A percentile compares a stretch with the other conserved stretches of the same genome.
phyloP scores from a whole-genome alignment of 2,797 vertebrate genomes.

The Pangasius larnaudii region DNA sequence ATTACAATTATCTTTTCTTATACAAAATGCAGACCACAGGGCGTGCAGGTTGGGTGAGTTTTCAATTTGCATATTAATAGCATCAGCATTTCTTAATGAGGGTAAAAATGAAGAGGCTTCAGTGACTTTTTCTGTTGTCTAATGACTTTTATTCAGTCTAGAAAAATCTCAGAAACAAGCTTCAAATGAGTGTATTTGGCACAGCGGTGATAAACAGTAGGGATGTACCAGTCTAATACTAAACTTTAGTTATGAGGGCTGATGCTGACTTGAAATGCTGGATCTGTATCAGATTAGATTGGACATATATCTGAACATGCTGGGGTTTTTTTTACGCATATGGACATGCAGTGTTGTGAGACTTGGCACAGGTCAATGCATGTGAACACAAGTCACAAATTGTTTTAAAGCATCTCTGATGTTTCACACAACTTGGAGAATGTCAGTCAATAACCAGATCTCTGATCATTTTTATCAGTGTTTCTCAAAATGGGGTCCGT shows the following conservation, averaged over 20 bases:
- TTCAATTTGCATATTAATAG: conserved; percentile 20
- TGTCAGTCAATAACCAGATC: not conserved
- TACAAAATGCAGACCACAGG: not conserved
- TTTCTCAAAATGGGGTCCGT: not conserved
- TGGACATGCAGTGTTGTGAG: not conserved
- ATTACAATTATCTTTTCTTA: not conserved
- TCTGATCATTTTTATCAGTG: not conserved
- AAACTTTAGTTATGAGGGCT: not conserved
- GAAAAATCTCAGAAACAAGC: not conserved
- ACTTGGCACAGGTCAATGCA: not conserved
- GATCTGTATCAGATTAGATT: not conserved
- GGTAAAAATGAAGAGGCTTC: conserved; percentile 1
- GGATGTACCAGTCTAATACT: not conserved
- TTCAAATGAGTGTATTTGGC: not conserved
- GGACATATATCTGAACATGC: not conserved
- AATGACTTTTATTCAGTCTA: conserved; percentile 1
- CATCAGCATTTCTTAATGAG: not conserved
- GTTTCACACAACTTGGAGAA: not conserved
- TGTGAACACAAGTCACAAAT: not conserved
- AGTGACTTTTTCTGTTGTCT: not conserved
- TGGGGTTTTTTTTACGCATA: not conserved
- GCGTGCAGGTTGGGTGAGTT: not conserved
- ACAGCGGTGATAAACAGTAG: not conserved
- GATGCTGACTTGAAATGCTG: not conserved
- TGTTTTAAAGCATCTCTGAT: too few relatives aligned